Evolutionary conservation across 1,140 invertebrate genomes (phyloP), one percentile per base, ranked within the genome.

Genomic region (Bicyclus anynana): DNA sequence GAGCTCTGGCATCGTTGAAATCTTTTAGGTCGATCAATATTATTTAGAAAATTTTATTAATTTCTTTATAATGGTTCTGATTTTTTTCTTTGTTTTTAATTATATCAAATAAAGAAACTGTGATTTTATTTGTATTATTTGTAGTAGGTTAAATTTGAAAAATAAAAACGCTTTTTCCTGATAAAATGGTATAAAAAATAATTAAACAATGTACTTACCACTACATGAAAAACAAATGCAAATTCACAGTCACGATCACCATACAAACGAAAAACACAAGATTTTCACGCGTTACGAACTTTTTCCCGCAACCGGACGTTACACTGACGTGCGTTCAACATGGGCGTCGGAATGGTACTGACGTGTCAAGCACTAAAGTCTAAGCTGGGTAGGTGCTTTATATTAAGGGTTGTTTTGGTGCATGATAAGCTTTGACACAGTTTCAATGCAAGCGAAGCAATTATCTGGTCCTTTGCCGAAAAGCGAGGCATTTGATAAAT

Each of bases 281-380:
- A 10, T 49, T 35, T 38, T 48, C 47, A 48, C 54, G 35, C 38
- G 17, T 26, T 5, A 38, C 54, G 47, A 56, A 56, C 54, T 56
- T 56, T 23, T 55, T 29, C 38, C 5, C 46, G 35, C 46, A n/a
- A 56, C 14, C 5, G 46, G 10, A 29, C n/a, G 42, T 23, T 13
- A 20, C 27, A 52, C 20, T 2, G 13, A 13, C 56, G 56, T 47
- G 56, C 56, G 56, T 37, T 20, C 50, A 12, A 37, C 13, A 6
- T 29, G 40, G 12, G 10, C 38, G 17, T 46, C 49, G 13, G 13
- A 52, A 18, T 26, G 49, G 5, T 52, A 59, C 56, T 59, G 56
- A 38, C 49, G 38, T 38, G 27, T 33, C 29, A 59, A 40, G 23
- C 37, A 12, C 29, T 33, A 12, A 10, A n/a, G 10, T 7, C 12